A percentile compares a stretch with the other conserved stretches of the same genome.
Conservation (phyloP, 2,797 vertebrate species). For the Sternarchorhynchus goeldii region DNA sequence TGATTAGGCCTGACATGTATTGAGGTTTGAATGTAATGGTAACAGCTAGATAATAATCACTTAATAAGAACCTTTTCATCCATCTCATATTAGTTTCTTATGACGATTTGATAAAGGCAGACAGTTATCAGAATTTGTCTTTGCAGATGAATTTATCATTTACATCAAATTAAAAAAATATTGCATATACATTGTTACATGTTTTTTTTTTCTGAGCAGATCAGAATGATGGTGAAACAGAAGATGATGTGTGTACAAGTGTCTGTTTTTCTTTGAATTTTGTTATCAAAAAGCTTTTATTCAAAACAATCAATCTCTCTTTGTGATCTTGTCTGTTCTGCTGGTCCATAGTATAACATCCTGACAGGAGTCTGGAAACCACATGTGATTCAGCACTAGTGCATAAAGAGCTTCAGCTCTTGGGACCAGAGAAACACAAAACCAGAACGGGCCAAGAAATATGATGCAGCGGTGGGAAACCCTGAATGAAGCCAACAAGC, state of each 20-base stretch:
- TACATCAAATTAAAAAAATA: constrained; percentile 7
- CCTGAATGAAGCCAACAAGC: too few species aligned
- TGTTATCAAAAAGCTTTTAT: too few species aligned
- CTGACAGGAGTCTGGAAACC: too few species aligned
- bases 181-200: neutral
- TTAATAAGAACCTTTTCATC: constrained; percentile 30
- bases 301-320: too few species aligned
- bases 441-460: too few species aligned
- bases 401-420: too few species aligned
- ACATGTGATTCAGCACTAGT: too few species aligned
- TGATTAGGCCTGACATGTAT: constrained; percentile 20
- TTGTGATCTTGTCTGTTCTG: too few species aligned
- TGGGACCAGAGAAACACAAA: too few species aligned
- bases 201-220: neutral
- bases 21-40: constrained; percentile 17
- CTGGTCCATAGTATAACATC: too few species aligned
- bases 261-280: neutral
- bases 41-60: constrained; percentile 17
- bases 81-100: constrained; percentile 14
- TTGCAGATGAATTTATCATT: neutral
- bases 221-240: too few species aligned
- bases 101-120: constrained; percentile 1
- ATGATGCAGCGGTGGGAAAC: too few species aligned
- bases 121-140: constrained; percentile 7
- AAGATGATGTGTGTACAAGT: neutral